Percentiles rank a stretch among this genome's conserved stretches.
Conservation (phyloP, 2,888 invertebrate species). For the Tinea semifulvella region DNA sequence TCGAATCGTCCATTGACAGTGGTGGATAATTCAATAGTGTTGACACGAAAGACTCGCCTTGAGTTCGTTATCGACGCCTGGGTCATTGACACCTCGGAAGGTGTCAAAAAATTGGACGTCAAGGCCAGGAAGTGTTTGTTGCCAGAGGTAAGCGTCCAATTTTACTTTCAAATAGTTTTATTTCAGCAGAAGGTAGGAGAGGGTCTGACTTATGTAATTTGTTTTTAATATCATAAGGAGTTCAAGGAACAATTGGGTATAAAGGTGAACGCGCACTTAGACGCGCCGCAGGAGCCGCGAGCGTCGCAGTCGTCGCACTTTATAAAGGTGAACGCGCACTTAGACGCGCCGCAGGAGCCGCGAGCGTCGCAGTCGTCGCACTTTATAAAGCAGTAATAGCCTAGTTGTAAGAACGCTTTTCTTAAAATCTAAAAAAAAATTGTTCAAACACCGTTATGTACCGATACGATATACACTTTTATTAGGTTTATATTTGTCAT, state of each 20-base stretch:
- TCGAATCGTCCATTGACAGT: conserved; percentile 11
- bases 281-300: neutral
- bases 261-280: neutral
- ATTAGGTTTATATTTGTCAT: no score
- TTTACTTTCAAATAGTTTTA: no score
- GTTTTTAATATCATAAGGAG: neutral
- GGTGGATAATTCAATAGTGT: conserved; percentile 14
- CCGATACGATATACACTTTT: no score
- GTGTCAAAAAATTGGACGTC: conserved; percentile 34
- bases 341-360: neutral
- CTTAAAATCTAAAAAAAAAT: no score
- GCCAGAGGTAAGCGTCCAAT: conserved; percentile 15
- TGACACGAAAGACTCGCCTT: conserved; percentile 23
- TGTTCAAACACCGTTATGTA: no score
- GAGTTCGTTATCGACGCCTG: conserved; percentile 40
- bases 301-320: neutral
- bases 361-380: neutral
- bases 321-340: neutral
- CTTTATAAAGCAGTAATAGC: neutral
- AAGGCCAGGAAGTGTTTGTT: conserved; percentile 32
- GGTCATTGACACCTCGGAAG: conserved; percentile 41
- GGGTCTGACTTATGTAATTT: neutral
- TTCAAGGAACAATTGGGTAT: neutral
- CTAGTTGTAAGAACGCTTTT: no score
- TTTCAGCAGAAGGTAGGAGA: no score